A percentile compares a stretch with the other conserved stretches of the same genome.
Conservation (phyloP, 2,888 invertebrate species). For the Teinopalpus imperialis region DNA sequence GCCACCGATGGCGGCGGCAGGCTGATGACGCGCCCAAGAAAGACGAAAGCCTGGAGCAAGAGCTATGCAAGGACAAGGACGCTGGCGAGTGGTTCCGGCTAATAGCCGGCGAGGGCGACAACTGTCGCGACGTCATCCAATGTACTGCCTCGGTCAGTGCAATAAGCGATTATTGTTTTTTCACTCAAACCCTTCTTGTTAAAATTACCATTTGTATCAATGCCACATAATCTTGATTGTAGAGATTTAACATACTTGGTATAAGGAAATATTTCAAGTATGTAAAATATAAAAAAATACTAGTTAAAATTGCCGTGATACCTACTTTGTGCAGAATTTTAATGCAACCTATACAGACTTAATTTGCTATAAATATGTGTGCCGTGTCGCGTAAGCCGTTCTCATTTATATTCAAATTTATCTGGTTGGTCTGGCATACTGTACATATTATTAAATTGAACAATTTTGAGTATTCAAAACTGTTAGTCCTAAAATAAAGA, state of each 20-base stretch:
- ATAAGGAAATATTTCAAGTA: background rate
- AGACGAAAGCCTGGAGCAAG: slow-evolving; percentile 93
- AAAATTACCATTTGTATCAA: slow-evolving; percentile 27
- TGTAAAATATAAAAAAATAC: slow-evolving; percentile 2
- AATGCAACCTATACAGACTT: slow-evolving; percentile 15
- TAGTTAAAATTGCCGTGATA: background rate
- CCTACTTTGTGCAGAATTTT: slow-evolving; percentile 23
- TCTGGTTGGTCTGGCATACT: slow-evolving; percentile 22
- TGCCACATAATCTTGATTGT: slow-evolving; percentile 15
- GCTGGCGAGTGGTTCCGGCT: slow-evolving; percentile 97
- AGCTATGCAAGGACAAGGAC: slow-evolving; percentile 96
- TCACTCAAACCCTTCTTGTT: slow-evolving; percentile 35
- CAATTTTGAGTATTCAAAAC: background rate
- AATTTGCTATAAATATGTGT: slow-evolving; percentile 28
- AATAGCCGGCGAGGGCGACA: slow-evolving; percentile 94
- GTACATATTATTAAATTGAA: background rate
- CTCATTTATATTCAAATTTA: slow-evolving; percentile 29
- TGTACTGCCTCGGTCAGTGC: slow-evolving; percentile 93
- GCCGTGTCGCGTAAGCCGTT: slow-evolving; percentile 21
- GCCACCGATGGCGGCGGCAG: slow-evolving; percentile 85
- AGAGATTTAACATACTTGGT: slow-evolving; percentile 23
- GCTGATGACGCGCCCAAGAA: slow-evolving; percentile 87
- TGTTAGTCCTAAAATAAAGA: background rate
- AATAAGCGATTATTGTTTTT: slow-evolving; percentile 39
- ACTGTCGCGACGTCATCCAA: slow-evolving; percentile 97